These are phyloP conservation scores for Drosophila varians DNA, from an alignment of 1,140 invertebrate species.

Conservation along the genomic window DNA sequence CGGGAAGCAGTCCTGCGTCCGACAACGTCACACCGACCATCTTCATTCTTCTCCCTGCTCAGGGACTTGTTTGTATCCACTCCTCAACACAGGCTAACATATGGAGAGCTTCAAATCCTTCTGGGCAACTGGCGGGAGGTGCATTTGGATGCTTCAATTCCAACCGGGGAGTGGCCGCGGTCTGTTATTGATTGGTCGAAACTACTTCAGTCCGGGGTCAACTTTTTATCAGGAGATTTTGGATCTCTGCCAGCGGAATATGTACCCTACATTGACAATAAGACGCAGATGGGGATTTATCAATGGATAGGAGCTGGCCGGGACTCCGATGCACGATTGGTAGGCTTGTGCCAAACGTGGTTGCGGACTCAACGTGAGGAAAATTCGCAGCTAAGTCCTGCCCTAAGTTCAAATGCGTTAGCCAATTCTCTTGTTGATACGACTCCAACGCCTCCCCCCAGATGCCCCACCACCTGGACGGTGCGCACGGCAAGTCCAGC, in stretches of 20 bases:
- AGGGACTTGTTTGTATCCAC: constrained; percentile 92
- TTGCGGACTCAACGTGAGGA: constrained; percentile 85
- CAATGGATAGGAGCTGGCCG: constrained; percentile 98
- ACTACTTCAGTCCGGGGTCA: constrained; percentile 91
- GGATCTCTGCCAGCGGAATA: constrained; percentile 93
- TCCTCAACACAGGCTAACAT: constrained; percentile 91
- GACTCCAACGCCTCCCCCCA: constrained; percentile 85
- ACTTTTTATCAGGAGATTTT: constrained; percentile 94
- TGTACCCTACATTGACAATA: constrained; percentile 96
- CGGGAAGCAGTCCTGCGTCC: constrained; percentile 16
- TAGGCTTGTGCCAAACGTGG: constrained; percentile 91
- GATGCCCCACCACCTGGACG: constrained; percentile 90
- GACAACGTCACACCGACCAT: constrained; percentile 87
- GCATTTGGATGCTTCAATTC: constrained; percentile 85
- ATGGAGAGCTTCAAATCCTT: constrained; percentile 89
- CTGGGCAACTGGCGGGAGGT: constrained; percentile 92
- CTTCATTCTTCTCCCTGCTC: constrained; percentile 92
- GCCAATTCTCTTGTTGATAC: constrained; percentile 6
- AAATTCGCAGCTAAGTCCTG: constrained; percentile 1
- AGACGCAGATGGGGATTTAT: constrained; percentile 89
- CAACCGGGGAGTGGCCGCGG: constrained; percentile 89
- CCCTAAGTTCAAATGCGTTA: constrained; percentile 2
- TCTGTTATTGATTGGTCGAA: constrained; percentile 89
- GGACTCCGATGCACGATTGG: constrained; percentile 92
- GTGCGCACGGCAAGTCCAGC: constrained; percentile 90